Evolutionary conservation across 2,888 invertebrate species (phyloP), one percentile per base, ranked within the genome.

Genomic region (Drosophila birchii): DNA sequence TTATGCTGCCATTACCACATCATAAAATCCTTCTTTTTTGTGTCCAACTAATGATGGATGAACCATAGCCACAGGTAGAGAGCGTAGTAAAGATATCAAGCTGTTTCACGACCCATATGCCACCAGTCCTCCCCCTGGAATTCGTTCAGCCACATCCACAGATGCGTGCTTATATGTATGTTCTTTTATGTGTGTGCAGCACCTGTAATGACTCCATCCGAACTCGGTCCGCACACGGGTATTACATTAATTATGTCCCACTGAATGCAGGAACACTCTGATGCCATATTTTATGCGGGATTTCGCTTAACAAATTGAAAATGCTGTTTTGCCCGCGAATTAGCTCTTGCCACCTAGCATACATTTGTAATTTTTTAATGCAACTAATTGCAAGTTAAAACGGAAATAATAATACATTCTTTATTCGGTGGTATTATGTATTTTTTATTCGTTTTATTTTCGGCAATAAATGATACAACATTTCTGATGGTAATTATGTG

Each of bases 1-100:
- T 62, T 73, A 79, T 71, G 88, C 78, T 68, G 66, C 83, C 86
- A 86, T 86, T 89, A 86, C 88, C 89, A 86, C 89, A 74, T 82
- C 86, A 86, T 86, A 89, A 86, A 86, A 86, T 86, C 88, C 89
- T 85, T 87, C 56, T 86, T 85, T 55, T 88, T 86, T 88, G 89
- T 87, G 75, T 79, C 86, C 82, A 85, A 87, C 86, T 86, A 86
- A 89, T 86, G 86, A 87, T 86, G 89, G 78, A 82, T 89, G 89
- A 80, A 79, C 79, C 73, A 54, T 76, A 76, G 76, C 82, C 88
- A 82, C 86, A 86, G 86, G 83, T 83, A 76, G 58, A 51, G 44
- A 54, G 56, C 45, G 47, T 26, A 56, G 41, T 69, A 68, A 68
- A 69, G 70, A 68, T 69, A 69, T 68, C 67, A 67, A 67, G 67